phyloP scores from a whole-genome alignment of 1,140 invertebrate species.

The Hyles vespertilio region DNA sequence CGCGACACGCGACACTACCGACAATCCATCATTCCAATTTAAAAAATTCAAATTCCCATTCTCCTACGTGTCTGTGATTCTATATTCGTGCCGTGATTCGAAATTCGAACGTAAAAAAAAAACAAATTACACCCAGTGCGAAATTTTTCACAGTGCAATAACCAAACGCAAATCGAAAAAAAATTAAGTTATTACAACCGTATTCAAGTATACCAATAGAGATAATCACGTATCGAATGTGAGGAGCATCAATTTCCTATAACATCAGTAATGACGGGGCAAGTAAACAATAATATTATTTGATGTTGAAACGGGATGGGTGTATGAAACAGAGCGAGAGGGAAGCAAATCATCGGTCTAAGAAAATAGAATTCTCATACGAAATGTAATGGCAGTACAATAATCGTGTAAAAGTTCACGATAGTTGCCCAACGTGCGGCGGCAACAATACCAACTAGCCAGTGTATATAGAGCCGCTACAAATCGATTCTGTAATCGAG shows the following conservation, averaged over 20 bases:
- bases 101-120: no score
- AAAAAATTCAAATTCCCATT: slow-evolving; percentile 14
- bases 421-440: slow-evolving; percentile 59
- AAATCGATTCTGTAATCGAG: slow-evolving; percentile 39
- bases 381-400: slow-evolving; percentile 67
- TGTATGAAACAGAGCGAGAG: slow-evolving; percentile 29
- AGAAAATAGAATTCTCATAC: slow-evolving; percentile 75
- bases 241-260: slow-evolving; percentile 46
- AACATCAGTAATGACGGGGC: slow-evolving; percentile 56
- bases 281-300: slow-evolving; percentile 71
- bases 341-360: slow-evolving; percentile 48
- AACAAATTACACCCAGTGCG: no score
- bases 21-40: slow-evolving; percentile 17
- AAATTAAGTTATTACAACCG: slow-evolving; percentile 20
- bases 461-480: slow-evolving; percentile 33
- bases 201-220: slow-evolving; percentile 14
- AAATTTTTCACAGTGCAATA: no score
- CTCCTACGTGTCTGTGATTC: slow-evolving; percentile 5
- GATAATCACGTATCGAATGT: slow-evolving; percentile 49
- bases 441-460: slow-evolving; percentile 56
- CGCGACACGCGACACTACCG: slow-evolving; percentile 36
- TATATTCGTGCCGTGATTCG: background rate
- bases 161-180: background rate
- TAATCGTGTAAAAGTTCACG: slow-evolving; percentile 75
- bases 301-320: slow-evolving; percentile 38